A percentile compares a stretch with the other conserved stretches of the same genome.
phyloP scores from a whole-genome alignment of 2,888 invertebrate species.

The Leptarthrus brevirostris region DNA sequence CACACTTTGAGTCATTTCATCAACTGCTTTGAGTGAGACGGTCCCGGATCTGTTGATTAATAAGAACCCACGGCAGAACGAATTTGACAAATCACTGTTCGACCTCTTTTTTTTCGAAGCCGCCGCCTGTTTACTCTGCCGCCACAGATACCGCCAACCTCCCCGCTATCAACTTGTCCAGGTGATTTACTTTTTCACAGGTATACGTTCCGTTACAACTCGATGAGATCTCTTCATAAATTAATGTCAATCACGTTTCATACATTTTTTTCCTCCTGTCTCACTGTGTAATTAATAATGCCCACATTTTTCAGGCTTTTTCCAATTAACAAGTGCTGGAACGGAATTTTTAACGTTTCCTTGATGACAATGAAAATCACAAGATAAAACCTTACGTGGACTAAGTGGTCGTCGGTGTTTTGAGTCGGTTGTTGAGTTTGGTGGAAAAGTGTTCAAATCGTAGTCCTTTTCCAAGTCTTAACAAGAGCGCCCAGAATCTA shows the following conservation, averaged over 20 bases:
- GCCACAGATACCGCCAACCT: conserved; percentile 38
- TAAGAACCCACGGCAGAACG: conserved; percentile 52
- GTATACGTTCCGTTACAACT: conserved; percentile 26
- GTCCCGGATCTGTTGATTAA: conserved; percentile 49
- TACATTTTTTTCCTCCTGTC: not conserved
- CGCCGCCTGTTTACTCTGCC: conserved; percentile 40
- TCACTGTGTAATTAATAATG: conserved; percentile 25
- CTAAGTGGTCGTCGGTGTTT: too few relatives aligned
- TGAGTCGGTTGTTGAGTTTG: too few relatives aligned
- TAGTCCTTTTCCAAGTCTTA: too few relatives aligned
- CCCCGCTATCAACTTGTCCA: conserved; percentile 13
- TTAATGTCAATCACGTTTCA: conserved; percentile 53
- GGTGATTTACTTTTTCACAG: conserved; percentile 51
- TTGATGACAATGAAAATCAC: conserved; percentile 26
- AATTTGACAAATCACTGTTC: conserved; percentile 53
- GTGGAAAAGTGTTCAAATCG: too few relatives aligned
- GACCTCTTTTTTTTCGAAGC: conserved; percentile 23
- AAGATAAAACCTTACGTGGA: conserved; percentile 21
- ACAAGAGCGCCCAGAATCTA: too few relatives aligned
- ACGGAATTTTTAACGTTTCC: conserved; percentile 39
- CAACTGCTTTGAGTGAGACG: not conserved
- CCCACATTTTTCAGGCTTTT: conserved; percentile 33
- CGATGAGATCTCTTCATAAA: conserved; percentile 49
- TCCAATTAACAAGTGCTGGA: conserved; percentile 19
- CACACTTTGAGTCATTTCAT: conserved; percentile 1